Evolutionary conservation across 2,797 vertebrate genomes (phyloP), one percentile per base, ranked within the genome.

Genomic region (Danio aesculapii): DNA sequence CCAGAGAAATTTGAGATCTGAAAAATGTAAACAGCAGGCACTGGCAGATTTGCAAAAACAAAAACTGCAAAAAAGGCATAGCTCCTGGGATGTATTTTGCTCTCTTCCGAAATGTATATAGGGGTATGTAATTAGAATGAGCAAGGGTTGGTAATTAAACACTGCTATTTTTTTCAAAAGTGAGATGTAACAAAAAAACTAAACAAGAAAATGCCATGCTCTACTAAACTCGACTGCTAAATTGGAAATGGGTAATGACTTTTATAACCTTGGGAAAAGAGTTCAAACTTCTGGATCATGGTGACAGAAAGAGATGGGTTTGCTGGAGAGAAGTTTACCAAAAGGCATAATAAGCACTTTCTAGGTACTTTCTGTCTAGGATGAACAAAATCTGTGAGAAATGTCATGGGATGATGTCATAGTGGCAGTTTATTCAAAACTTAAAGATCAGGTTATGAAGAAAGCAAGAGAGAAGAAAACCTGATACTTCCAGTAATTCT

Each of bases 281-380:
- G 16, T 73, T 75, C 30, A 30, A 30, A 30, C 30, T 49, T 9
- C 14, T 7, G 19, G 30, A 12, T 49, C 6, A 74, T 49, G 43
- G 17, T 74, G 57, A 74, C 44, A 61, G 44, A 61, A 61, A 61
- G 10, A 30, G 44, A 49, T 16, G 55, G 61, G 17, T 76, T 53
- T 55, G 13, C n/a, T 53, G 47, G 1, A 66, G n/a, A 13, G 30
- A 63, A 52, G 16, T 16, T 63, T 50, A 43, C 30, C 8, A 52
- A 19, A 17, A 41, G 30, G 12, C 3, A 21, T n/a, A 6, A 41
- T 75, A 52, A 52, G 41, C 8, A 52, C 30, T 30, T 30, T 30
- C 30, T 30, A 30, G 9, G 49, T 52, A 30, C 8, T 69, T 67
- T 19, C 4, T 21, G 44, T 21, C 21, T 14, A 68, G 17, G 14